Percentiles rank a stretch among this genome's conserved stretches.
phyloP scores from a whole-genome alignment of 1,140 invertebrate genomes.

The Matsumurasca onukii region DNA sequence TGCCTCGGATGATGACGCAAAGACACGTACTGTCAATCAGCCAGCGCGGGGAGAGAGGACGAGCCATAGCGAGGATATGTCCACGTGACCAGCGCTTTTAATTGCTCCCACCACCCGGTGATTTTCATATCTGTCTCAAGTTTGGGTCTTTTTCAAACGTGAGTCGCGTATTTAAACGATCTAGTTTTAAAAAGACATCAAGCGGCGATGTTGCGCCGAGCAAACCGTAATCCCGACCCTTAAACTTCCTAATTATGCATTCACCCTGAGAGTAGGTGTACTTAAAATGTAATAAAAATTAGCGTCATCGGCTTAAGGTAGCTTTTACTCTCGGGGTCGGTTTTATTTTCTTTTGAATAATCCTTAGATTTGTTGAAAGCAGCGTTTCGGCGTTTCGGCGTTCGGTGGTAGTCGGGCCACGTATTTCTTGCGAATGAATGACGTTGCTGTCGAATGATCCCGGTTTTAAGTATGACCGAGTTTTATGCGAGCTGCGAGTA shows the following conservation, averaged over 20 bases:
- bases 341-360: slow-evolving; percentile 30
- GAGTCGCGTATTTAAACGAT: slow-evolving; percentile 30
- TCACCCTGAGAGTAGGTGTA: slow-evolving; percentile 26
- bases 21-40: slow-evolving; percentile 21
- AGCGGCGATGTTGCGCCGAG: slow-evolving; percentile 10
- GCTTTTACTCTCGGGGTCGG: background rate
- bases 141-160: slow-evolving; percentile 29
- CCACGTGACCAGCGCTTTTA: background rate
- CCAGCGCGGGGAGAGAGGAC: background rate
- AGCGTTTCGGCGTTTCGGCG: no score
- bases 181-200: slow-evolving; percentile 31
- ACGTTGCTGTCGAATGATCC: background rate
- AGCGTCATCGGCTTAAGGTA: slow-evolving; percentile 22
- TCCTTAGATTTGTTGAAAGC: slow-evolving; percentile 24
- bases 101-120: slow-evolving; percentile 10
- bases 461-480: no score
- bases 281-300: slow-evolving; percentile 33
- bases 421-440: background rate
- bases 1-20: no score
- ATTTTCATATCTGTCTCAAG: slow-evolving; percentile 30
- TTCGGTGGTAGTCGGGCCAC: no score
- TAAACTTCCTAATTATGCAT: slow-evolving; percentile 26
- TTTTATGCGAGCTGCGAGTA: no score
- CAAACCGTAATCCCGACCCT: slow-evolving; percentile 22
- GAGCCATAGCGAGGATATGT: slow-evolving; percentile 3